A percentile compares a stretch with the other conserved stretches of the same genome.
Evolutionary conservation across 2,797 vertebrate genomes (phyloP).

Genomic region (Chiroxiphia lanceolata): DNA sequence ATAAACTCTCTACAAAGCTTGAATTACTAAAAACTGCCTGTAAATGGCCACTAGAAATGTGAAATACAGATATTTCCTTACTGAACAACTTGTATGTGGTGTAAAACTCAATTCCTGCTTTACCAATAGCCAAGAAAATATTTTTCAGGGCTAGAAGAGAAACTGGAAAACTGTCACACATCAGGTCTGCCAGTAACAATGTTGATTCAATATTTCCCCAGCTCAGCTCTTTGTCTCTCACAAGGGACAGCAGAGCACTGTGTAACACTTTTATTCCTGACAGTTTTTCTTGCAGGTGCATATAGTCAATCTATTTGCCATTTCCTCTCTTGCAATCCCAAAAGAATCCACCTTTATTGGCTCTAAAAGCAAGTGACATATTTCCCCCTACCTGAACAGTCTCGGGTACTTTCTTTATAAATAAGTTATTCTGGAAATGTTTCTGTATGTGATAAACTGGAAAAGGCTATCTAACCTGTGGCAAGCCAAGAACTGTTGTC

Average conservation of each 20-base stretch:
- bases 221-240: neutral
- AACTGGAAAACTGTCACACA: neutral
- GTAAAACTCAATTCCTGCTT: neutral
- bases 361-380: conserved; percentile 38
- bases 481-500: neutral
- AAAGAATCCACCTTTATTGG: conserved; percentile 13
- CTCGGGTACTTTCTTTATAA: conserved; percentile 1
- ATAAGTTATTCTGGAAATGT: conserved; percentile 18
- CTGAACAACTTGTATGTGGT: neutral
- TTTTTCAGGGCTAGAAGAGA: neutral
- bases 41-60: neutral
- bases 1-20: neutral
- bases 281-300: conserved; percentile 46
- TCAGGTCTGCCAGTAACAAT: neutral
- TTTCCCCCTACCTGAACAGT: neutral
- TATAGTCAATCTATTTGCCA: conserved; percentile 27
- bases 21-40: neutral
- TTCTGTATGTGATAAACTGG: neutral
- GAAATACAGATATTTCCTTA: neutral
- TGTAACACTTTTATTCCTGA: conserved; percentile 19
- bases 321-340: conserved; percentile 11
- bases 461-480: neutral
- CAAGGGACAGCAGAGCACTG: neutral
- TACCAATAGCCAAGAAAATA: neutral
- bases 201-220: neutral